Evolutionary conservation across 2,113 vertebrate species (phyloP).

Genomic region (Prietella phreatophila): DNA sequence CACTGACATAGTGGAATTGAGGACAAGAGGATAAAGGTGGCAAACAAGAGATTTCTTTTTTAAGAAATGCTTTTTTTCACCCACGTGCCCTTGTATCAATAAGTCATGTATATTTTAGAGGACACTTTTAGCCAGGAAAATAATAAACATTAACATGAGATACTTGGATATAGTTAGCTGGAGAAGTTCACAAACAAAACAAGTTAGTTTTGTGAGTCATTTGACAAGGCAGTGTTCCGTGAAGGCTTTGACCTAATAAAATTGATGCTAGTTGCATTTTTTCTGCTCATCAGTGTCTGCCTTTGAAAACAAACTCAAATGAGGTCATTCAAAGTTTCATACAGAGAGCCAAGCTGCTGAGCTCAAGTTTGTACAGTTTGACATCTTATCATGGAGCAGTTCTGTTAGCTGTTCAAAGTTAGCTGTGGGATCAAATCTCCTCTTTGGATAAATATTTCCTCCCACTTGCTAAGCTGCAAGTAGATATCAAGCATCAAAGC

Average conservation of each 20-base stretch:
- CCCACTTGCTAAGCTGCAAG: conserved; percentile 56
- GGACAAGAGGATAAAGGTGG: neutral
- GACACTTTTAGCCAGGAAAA: conserved; percentile 18
- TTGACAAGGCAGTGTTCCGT: neutral
- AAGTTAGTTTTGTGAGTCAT: neutral
- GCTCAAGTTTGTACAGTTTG: neutral
- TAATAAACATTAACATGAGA: neutral
- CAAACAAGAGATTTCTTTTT: neutral
- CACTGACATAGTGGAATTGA: neutral
- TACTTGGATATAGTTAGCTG: neutral
- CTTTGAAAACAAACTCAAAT: conserved; percentile 1
- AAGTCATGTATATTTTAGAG: conserved; percentile 8
- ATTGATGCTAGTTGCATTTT: neutral
- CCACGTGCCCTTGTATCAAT: neutral
- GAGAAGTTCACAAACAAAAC: neutral
- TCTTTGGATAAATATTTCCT: conserved; percentile 57
- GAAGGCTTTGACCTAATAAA: neutral
- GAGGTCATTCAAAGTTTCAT: conserved; percentile 10
- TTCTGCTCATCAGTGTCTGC: neutral
- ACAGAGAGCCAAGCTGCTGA: conserved; percentile 31
- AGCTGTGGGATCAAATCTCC: conserved; percentile 38
- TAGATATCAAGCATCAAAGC: neutral
- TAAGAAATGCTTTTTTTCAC: neutral
- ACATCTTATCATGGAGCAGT: neutral
- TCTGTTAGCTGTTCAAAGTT: neutral